Conservation (phyloP, 1,140 invertebrate genomes). For the Rhopalosiphum padi region DNA sequence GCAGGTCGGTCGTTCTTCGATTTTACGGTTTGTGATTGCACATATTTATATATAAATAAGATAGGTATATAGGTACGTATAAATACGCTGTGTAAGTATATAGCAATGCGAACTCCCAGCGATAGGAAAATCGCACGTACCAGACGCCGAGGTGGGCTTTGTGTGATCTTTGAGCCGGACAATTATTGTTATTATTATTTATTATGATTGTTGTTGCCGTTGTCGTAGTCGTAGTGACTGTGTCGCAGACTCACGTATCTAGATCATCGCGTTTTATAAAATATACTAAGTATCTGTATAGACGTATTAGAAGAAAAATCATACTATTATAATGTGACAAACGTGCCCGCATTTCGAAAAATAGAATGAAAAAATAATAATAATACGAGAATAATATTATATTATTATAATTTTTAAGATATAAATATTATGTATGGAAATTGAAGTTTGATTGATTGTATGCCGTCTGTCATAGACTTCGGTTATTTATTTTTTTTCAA, state of each 20-base stretch:
- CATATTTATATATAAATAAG: neutral
- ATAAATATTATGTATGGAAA: neutral
- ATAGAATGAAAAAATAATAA: neutral
- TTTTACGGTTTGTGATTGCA: constrained; percentile 45
- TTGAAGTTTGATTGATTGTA: neutral
- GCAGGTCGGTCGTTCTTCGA: neutral
- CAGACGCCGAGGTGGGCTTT: neutral
- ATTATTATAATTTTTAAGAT: neutral
- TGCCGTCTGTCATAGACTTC: neutral
- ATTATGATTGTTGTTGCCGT: neutral
- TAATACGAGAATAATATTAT: neutral
- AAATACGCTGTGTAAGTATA: neutral
- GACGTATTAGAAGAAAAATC: neutral
- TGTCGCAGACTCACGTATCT: neutral
- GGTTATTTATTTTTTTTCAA: neutral
- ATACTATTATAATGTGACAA: neutral
- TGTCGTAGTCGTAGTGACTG: neutral
- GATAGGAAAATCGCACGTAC: constrained; percentile 31
- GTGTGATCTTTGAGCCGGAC: constrained; percentile 39
- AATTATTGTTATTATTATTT: neutral
- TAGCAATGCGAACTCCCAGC: neutral
- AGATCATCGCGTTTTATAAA: neutral
- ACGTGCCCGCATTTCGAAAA: neutral
- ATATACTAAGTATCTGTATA: neutral
- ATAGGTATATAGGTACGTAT: neutral